Evolutionary conservation across 2,797 vertebrate species (phyloP), one percentile per base, ranked within the genome.

Genomic region (Coranthus polyacanthus): DNA sequence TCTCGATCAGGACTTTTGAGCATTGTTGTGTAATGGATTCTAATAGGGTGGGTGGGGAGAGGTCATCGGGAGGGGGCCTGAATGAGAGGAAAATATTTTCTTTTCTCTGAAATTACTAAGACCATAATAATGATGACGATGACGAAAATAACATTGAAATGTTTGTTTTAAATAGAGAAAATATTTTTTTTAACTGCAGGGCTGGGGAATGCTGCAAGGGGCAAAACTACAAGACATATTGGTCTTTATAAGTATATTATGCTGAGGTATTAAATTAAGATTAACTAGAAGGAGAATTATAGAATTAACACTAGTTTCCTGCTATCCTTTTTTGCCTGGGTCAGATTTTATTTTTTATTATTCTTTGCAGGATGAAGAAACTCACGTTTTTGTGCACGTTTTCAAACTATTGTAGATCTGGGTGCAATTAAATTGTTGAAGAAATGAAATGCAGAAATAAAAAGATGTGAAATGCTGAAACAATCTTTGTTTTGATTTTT

Each of bases 401-500:
- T 94, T 94, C 89, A 91, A 93, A 94, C 87, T 92, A 94, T 94
- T 94, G 92, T 94, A 95, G 94, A 94, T 93, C 90, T 94, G 93
- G 93, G 93, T 95, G 94, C 92, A 93, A 93, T 90, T 91, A 89
- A 94, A 93, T 92, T 93, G 91, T 93, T 93, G 89, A 93, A 89
- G 88, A 94, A 92, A 81, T 89, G 85, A 93, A 94, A 94, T 93
- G 88, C 92, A 92, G 88, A 94, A 95, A 94, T 93, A 92, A 94
- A 88, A 93, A 89, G 81, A 92, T 93, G 92, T 95, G 91, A 95
- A 93, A 94, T 92, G 92, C 92, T 93, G 66, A 87, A 90, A 83
- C 41, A 56, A 50, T 37, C 0, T 5, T 55, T 55, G 39, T 15
- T 57, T 4, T 22, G 13, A 22, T 4, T 29, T 16, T 34, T 49